phyloP scores from a whole-genome alignment of 2,888 invertebrate species.

The Parnassius orleans region DNA sequence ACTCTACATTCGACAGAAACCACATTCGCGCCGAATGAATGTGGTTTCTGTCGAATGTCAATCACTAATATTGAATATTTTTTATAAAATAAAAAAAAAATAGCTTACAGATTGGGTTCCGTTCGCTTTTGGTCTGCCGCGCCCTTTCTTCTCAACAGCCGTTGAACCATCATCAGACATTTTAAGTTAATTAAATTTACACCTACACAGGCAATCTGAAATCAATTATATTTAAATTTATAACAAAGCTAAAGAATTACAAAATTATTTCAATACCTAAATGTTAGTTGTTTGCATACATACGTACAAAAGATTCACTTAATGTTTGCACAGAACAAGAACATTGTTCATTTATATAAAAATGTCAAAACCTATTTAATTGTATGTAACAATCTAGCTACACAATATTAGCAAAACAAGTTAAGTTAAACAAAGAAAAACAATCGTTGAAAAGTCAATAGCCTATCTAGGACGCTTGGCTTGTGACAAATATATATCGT shows the following conservation, averaged over 20 bases:
- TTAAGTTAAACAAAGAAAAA: conserved; percentile 38
- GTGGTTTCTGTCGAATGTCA: background rate
- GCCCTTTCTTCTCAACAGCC: conserved; percentile 76
- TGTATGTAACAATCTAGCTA: background rate
- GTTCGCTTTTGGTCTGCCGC: conserved; percentile 76
- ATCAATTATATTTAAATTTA: conserved; percentile 31
- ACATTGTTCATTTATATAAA: no score
- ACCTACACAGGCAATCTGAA: conserved; percentile 49
- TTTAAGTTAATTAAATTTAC: conserved; percentile 42
- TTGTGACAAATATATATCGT: conserved; percentile 32
- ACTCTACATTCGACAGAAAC: no score
- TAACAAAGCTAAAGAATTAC: background rate
- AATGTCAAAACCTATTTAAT: no score
- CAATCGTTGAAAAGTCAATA: conserved; percentile 50
- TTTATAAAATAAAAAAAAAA: conserved; percentile 7
- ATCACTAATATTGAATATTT: background rate
- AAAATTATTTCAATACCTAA: no score
- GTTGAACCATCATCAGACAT: conserved; percentile 80
- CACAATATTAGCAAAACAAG: background rate
- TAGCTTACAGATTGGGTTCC: conserved; percentile 69
- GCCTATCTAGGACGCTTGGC: conserved; percentile 46
- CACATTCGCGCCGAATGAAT: background rate
- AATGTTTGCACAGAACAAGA: no score
- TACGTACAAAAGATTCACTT: no score
- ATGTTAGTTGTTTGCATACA: no score